A percentile compares a stretch with the other conserved stretches of the same genome.
These are phyloP conservation scores for Pocillopora meandrina DNA, from an alignment of 92 coral and sea anemone genomes.

Conservation along the genomic window DNA sequence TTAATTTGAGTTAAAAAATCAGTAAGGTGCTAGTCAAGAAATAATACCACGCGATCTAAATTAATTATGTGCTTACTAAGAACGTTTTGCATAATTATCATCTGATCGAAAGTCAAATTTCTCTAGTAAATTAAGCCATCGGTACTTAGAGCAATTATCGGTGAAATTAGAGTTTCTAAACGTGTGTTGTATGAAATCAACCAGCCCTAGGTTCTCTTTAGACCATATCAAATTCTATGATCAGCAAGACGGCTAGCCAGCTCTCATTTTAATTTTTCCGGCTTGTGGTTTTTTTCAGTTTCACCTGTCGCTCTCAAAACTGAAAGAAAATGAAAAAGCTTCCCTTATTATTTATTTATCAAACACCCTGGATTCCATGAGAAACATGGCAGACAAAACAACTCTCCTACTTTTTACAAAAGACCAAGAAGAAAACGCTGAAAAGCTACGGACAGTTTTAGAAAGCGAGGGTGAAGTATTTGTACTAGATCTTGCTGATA, in stretches of 20 bases:
- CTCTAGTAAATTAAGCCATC: too few species aligned
- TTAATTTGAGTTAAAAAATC: too few species aligned
- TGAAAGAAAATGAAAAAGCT: background rate
- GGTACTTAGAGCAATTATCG: too few species aligned
- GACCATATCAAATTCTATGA: background rate
- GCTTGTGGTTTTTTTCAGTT: constrained; percentile 17
- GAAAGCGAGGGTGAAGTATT: constrained; percentile 75
- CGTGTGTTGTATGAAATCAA: too few species aligned
- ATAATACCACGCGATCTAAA: too few species aligned
- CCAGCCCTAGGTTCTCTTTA: too few species aligned
- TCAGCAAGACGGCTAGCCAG: background rate
- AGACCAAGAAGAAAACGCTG: constrained; percentile 63
- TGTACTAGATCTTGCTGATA: constrained; percentile 66
- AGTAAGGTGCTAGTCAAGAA: too few species aligned
- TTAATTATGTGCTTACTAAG: too few species aligned
- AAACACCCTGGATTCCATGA: background rate
- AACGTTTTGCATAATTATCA: too few species aligned
- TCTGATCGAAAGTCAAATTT: too few species aligned
- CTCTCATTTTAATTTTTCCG: background rate
- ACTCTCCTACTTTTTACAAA: constrained; percentile 66
- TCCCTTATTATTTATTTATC: constrained; percentile 7
- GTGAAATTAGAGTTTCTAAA: too few species aligned
- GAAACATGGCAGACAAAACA: constrained; percentile 35
- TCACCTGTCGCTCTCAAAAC: constrained; percentile 8
- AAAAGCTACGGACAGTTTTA: constrained; percentile 73